phyloP scores from a whole-genome alignment of 2,797 vertebrate species.

The Labroides dimidiatus region DNA sequence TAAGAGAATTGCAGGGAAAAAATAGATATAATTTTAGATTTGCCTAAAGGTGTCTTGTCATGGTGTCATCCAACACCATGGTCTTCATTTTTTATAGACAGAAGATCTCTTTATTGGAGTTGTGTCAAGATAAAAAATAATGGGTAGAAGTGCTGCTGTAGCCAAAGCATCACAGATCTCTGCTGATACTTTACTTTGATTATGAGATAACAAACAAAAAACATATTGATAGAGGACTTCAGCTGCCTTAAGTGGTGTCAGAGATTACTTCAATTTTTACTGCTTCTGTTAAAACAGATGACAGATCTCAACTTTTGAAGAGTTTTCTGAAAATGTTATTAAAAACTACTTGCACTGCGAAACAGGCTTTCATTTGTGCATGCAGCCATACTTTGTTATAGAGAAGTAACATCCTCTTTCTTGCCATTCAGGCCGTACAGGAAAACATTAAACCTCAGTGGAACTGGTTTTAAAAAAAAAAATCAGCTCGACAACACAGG shows the following conservation, averaged over 20 bases:
- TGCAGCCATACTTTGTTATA: not conserved
- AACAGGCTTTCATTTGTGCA: not conserved
- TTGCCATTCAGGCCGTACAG: not conserved
- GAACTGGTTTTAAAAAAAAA: slow-evolving; percentile 14
- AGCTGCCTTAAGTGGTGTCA: no score
- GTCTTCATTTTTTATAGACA: not conserved
- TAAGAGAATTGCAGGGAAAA: not conserved
- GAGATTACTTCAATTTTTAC: not conserved
- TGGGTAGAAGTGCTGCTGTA: not conserved
- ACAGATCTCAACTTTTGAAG: not conserved
- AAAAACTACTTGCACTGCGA: no score
- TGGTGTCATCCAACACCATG: not conserved
- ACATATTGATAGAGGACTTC: not conserved
- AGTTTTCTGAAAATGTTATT: not conserved
- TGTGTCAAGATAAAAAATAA: not conserved
- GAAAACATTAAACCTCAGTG: slow-evolving; percentile 9
- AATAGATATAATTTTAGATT: not conserved
- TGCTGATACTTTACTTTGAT: not conserved
- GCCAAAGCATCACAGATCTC: not conserved
- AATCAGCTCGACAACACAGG: slow-evolving; percentile 29
- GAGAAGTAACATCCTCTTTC: not conserved
- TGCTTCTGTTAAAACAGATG: not conserved
- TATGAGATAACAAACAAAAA: no score
- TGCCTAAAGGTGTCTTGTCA: not conserved
- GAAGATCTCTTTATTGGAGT: not conserved